Evolutionary conservation across 2,888 invertebrate genomes (phyloP), one percentile per base, ranked within the genome.

Genomic region (Allacma fusca): DNA sequence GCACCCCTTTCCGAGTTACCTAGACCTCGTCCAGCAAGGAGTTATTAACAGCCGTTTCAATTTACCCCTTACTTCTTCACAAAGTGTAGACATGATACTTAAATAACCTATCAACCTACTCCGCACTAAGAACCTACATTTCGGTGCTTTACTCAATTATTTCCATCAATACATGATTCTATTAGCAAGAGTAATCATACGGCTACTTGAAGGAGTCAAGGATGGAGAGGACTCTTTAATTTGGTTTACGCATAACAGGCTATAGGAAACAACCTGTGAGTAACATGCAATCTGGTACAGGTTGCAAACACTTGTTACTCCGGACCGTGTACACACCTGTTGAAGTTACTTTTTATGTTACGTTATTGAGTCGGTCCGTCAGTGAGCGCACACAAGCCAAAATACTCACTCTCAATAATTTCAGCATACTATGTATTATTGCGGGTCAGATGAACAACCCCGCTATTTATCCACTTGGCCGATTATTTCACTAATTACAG

Each of bases 51-150:
- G 40, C 40, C 73, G 73, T 62, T 73, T 73, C 62, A 73, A 29
- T 73, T 62, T 57, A 74, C 65, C 50, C 65, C 74, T 40, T 21
- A 29, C 50, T n/a, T 73, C 59, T 62, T 12, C 9, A 34, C 34
- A 34, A 4, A 34, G 50, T 50, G 50, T 50, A 50, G 9, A n/a
- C 34, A 50, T 50, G 2, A 50, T 50, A 50, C 16, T 50, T 50
- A n/a, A 50, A 50, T 73, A 73, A 64, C 73, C 73, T 73, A 73
- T 62, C 73, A 73, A 73, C 73, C 73, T 43, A 73, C 62, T 62
- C 59, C 73, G 62, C 64, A 34, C 40, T 62, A 34, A 23, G 29
- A 62, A 34, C 23, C 70, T 59, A 23, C 23, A 62, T 73, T 73
- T 62, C 73, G 73, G 62, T 73, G 29, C 62, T 62, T 62, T 40